phyloP scores from a whole-genome alignment of 2,113 vertebrate genomes.

The Galbula dea region DNA sequence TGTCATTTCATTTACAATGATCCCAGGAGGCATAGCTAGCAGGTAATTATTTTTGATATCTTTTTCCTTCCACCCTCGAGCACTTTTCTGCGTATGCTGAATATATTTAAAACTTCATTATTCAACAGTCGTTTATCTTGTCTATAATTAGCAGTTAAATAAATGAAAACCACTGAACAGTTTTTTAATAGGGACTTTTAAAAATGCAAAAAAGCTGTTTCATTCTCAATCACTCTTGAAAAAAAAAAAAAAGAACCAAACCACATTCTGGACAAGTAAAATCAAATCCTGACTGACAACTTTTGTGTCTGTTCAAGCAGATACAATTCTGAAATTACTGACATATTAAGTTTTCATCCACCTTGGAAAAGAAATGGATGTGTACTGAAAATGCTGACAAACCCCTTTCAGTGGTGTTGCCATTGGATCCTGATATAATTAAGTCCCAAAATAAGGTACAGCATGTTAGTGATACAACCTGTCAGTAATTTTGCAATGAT shows the following conservation, averaged over 20 bases:
- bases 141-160: constrained; percentile 1
- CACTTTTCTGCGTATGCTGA: not conserved
- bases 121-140: not conserved
- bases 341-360: not conserved
- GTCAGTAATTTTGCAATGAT: constrained; percentile 16
- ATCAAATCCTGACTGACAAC: not conserved
- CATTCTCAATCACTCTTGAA: not conserved
- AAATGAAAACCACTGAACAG: not conserved
- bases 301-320: not conserved
- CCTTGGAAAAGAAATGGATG: not conserved
- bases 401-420: not conserved
- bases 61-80: not conserved
- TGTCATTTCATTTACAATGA: not conserved
- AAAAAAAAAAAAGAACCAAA: not conserved
- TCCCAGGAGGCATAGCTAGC: not conserved
- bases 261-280: not conserved
- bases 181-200: not conserved
- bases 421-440: constrained; percentile 5
- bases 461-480: not conserved
- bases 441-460: not conserved
- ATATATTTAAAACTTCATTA: not conserved
- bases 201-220: not conserved
- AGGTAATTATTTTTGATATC: constrained; percentile 30
- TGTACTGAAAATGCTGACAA: constrained; percentile 10
- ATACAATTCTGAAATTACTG: not conserved